These are phyloP conservation scores for Lordiphosa fenestrarum DNA, from an alignment of 2,888 invertebrate genomes.

Conservation along the genomic window DNA sequence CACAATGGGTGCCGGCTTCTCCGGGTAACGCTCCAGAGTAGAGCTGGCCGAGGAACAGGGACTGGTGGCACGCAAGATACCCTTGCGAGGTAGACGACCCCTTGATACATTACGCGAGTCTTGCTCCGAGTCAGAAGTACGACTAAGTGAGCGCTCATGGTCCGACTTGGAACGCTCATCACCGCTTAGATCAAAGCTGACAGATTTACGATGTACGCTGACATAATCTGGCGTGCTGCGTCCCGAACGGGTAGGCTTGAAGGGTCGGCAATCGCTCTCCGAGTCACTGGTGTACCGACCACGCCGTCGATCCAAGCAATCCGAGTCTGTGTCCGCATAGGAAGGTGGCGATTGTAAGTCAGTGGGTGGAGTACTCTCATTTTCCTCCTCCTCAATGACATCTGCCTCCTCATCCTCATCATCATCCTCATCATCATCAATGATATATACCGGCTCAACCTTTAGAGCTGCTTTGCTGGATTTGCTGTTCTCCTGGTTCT, in stretches of 20 bases:
- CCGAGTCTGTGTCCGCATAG: slow-evolving; percentile 71
- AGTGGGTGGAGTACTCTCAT: slow-evolving; percentile 47
- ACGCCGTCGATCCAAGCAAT: slow-evolving; percentile 62
- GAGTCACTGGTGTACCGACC: slow-evolving; percentile 76
- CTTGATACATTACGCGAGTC: slow-evolving; percentile 58
- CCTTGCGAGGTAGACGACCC: slow-evolving; percentile 71
- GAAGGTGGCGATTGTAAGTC: slow-evolving; percentile 62
- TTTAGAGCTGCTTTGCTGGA: slow-evolving; percentile 40
- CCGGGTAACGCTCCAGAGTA: slow-evolving; percentile 72
- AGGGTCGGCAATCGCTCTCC: slow-evolving; percentile 72
- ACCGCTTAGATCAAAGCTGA: slow-evolving; percentile 80
- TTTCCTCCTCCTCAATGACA: slow-evolving; percentile 40
- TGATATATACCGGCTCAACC: slow-evolving; percentile 74
- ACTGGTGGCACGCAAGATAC: slow-evolving; percentile 79
- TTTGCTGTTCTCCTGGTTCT: slow-evolving; percentile 46
- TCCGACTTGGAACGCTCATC: slow-evolving; percentile 79
- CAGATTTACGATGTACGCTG: slow-evolving; percentile 78
- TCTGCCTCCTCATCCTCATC: slow-evolving; percentile 27
- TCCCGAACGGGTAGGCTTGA: slow-evolving; percentile 69
- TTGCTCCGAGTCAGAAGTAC: slow-evolving; percentile 75
- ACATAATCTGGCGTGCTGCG: slow-evolving; percentile 76
- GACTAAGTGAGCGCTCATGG: slow-evolving; percentile 73
- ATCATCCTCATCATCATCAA: slow-evolving; percentile 62
- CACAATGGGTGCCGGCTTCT: slow-evolving; percentile 68
- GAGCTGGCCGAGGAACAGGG: slow-evolving; percentile 76